Evolutionary conservation across 1,140 invertebrate species (phyloP).

Genomic region (Trachymyrmex septentrionalis): DNA sequence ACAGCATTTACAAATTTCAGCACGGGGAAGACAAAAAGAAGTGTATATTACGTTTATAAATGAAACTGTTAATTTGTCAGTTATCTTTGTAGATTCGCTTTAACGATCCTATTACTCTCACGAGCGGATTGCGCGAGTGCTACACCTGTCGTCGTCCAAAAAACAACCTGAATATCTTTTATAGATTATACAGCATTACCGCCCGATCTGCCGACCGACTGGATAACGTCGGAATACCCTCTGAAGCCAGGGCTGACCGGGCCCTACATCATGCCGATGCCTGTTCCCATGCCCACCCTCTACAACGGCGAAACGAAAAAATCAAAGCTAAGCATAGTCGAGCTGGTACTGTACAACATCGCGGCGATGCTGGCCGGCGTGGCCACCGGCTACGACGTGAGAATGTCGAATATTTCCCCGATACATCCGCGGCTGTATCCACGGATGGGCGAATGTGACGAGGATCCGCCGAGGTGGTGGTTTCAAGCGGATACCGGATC

Average conservation of each 20-base stretch:
- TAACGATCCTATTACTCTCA: conserved; percentile 57
- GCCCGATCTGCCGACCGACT: conserved; percentile 79
- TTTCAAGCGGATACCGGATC: conserved; percentile 80
- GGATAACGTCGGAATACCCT: conserved; percentile 87
- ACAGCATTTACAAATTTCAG: conserved; percentile 20
- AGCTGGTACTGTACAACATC: conserved; percentile 95
- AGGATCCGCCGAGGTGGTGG: conserved; percentile 83
- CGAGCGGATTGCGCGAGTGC: conserved; percentile 3
- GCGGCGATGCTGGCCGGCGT: conserved; percentile 95
- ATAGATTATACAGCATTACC: conserved; percentile 84
- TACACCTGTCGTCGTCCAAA: neutral
- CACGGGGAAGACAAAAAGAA: neutral
- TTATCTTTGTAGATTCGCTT: conserved; percentile 1
- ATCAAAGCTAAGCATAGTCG: conserved; percentile 92
- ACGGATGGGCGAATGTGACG: conserved; percentile 77
- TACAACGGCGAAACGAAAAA: conserved; percentile 91
- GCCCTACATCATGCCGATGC: conserved; percentile 86
- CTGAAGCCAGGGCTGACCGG: conserved; percentile 84
- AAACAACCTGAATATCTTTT: conserved; percentile 77
- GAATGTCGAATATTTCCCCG: conserved; percentile 94
- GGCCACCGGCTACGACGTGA: conserved; percentile 96
- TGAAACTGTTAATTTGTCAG: neutral
- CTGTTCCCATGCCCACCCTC: conserved; percentile 92
- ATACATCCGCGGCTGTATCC: conserved; percentile 93
- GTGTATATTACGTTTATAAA: neutral